Percentiles rank a stretch among this genome's conserved stretches.
phyloP scores from a whole-genome alignment of 2,797 vertebrate species.

The Mareca strepera region DNA sequence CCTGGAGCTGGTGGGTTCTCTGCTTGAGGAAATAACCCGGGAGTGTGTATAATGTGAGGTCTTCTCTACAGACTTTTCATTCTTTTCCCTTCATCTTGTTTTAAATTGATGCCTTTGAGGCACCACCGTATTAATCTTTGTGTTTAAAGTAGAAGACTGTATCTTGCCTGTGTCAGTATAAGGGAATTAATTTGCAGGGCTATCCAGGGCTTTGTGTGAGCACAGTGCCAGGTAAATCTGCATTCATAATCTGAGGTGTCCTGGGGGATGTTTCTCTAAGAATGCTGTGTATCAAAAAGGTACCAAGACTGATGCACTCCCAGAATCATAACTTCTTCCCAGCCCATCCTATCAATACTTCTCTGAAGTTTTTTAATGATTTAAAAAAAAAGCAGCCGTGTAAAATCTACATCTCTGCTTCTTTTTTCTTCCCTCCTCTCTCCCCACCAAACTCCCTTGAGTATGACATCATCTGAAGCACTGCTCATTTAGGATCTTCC shows the following conservation, averaged over 20 bases:
- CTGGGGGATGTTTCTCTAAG: background rate
- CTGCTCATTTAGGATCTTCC: background rate
- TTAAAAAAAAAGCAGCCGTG: fast-evolving
- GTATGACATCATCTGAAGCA: background rate
- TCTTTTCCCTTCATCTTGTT: background rate
- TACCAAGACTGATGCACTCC: background rate
- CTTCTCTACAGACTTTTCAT: background rate
- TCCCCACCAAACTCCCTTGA: background rate
- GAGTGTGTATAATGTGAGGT: background rate
- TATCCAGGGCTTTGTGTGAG: background rate
- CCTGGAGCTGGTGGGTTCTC: background rate
- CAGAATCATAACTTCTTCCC: background rate
- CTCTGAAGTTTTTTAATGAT: background rate
- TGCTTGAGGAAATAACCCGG: background rate
- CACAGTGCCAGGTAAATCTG: background rate
- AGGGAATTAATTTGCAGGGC: background rate
- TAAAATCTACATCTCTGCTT: background rate
- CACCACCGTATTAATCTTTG: background rate
- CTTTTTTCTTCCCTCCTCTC: background rate
- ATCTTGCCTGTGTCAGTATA: background rate
- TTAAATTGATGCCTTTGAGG: background rate
- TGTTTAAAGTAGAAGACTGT: background rate
- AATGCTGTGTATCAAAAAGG: background rate
- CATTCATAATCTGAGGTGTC: background rate
- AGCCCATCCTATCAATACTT: background rate